Percentiles rank a stretch among this genome's conserved stretches.
Evolutionary conservation across 2,888 invertebrate species (phyloP).

Genomic region (Colostygia pectinataria): DNA sequence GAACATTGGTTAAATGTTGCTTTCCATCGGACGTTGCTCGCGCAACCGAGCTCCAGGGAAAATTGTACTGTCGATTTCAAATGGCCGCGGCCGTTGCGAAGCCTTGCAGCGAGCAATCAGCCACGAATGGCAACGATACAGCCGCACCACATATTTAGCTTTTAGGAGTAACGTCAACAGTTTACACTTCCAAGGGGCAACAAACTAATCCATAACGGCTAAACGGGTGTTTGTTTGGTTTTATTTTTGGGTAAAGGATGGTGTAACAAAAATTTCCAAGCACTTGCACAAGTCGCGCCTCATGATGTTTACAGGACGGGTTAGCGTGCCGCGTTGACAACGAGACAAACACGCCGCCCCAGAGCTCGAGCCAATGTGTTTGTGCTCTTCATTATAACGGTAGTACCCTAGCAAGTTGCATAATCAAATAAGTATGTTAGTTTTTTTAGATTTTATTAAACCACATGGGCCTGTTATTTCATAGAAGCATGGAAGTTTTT

Average conservation of each 20-base stretch:
- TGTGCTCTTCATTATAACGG: conserved; percentile 51
- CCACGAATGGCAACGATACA: conserved; percentile 12
- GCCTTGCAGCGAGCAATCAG: conserved; percentile 54
- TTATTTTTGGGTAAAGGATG: conserved; percentile 52
- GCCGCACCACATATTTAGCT: conserved; percentile 44
- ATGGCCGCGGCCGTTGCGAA: conserved; percentile 65
- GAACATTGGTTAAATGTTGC: conserved; percentile 81
- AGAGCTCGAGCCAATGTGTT: conserved; percentile 52
- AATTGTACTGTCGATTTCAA: conserved; percentile 82
- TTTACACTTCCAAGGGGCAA: conserved; percentile 50
- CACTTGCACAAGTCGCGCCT: conserved; percentile 51
- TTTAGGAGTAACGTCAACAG: conserved; percentile 47
- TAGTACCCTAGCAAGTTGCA: conserved; percentile 39
- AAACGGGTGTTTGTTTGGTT: conserved; percentile 54
- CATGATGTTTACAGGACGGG: conserved; percentile 53
- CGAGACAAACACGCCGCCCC: conserved; percentile 57
- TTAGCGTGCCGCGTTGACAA: conserved; percentile 67
- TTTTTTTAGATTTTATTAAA: conserved; percentile 33
- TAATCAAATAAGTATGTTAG: conserved; percentile 33
- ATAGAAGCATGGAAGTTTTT: conserved; percentile 11
- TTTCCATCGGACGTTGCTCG: conserved; percentile 82
- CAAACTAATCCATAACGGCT: conserved; percentile 51
- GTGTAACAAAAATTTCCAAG: conserved; percentile 52
- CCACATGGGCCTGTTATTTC: conserved; percentile 16
- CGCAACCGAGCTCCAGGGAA: conserved; percentile 77